phyloP scores from a whole-genome alignment of 2,113 vertebrate genomes.

The Craseonycteris thonglongyai region DNA sequence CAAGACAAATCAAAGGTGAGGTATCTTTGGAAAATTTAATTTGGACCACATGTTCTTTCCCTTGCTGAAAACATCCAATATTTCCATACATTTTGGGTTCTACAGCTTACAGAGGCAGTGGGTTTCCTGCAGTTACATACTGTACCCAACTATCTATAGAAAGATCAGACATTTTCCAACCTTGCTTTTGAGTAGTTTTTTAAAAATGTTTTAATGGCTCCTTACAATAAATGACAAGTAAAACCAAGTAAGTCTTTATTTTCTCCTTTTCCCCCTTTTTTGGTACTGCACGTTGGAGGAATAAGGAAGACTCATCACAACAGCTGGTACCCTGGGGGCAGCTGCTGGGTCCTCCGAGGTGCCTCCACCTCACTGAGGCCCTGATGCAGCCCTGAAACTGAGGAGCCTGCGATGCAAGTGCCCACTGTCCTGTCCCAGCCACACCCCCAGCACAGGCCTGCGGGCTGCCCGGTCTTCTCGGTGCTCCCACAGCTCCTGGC shows the following conservation, averaged over 20 bases:
- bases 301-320: conserved; percentile 54
- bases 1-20: conserved; percentile 52
- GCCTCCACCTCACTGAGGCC: background rate
- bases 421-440: background rate
- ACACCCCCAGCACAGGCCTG: background rate
- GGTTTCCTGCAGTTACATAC: conserved; percentile 51
- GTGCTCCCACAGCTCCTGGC: background rate
- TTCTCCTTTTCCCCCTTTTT: background rate
- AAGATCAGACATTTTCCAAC: conserved; percentile 55
- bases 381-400: too few relatives aligned
- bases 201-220: conserved; percentile 57
- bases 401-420: background rate
- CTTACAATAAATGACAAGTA: conserved; percentile 48
- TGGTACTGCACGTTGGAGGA: conserved; percentile 18
- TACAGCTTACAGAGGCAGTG: conserved; percentile 50
- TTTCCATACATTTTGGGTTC: conserved; percentile 45
- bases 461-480: background rate
- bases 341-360: background rate
- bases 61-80: conserved; percentile 59
- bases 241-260: conserved; percentile 50
- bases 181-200: conserved; percentile 40
- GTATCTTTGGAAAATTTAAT: conserved; percentile 73
- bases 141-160: conserved; percentile 45
- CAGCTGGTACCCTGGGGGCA: background rate
- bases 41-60: conserved; percentile 59